phyloP scores from a whole-genome alignment of 2,888 invertebrate species.

The Proisotoma minuta region DNA sequence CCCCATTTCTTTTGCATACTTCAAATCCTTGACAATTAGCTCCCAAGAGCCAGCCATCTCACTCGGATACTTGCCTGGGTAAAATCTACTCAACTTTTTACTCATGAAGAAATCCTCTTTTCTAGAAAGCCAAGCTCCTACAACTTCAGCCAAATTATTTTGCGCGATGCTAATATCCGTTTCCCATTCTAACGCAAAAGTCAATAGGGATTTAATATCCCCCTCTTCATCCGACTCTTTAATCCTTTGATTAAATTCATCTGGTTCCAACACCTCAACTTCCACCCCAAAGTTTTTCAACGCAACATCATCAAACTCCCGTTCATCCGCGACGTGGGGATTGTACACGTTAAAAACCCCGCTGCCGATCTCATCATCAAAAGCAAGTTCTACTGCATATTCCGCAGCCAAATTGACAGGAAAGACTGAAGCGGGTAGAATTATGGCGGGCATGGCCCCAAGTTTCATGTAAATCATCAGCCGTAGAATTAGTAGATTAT shows the following conservation, averaged over 20 bases:
- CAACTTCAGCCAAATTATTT: background rate
- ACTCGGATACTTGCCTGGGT: background rate
- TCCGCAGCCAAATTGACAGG: slow-evolving; percentile 6
- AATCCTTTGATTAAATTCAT: background rate
- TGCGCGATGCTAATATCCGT: background rate
- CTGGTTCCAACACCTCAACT: background rate
- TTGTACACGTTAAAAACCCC: slow-evolving; percentile 11
- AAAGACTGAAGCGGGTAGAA: slow-evolving; percentile 1
- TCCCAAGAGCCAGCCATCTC: background rate
- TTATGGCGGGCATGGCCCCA: slow-evolving; percentile 15
- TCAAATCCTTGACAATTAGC: background rate
- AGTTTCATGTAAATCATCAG: slow-evolving; percentile 15
- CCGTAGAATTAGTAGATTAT: slow-evolving; percentile 17
- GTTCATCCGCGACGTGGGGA: background rate
- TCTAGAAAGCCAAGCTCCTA: background rate
- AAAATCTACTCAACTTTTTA: background rate
- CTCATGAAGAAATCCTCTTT: background rate
- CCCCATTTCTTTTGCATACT: background rate
- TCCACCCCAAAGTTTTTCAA: background rate
- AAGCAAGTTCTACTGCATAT: slow-evolving; percentile 14
- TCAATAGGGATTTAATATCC: background rate
- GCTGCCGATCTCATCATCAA: background rate
- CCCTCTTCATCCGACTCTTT: background rate
- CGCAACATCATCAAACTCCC: background rate
- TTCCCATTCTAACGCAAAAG: background rate